These are phyloP conservation scores for Agrenia bidenticulata DNA, from an alignment of 2,888 invertebrate species.

Conservation along the genomic window DNA sequence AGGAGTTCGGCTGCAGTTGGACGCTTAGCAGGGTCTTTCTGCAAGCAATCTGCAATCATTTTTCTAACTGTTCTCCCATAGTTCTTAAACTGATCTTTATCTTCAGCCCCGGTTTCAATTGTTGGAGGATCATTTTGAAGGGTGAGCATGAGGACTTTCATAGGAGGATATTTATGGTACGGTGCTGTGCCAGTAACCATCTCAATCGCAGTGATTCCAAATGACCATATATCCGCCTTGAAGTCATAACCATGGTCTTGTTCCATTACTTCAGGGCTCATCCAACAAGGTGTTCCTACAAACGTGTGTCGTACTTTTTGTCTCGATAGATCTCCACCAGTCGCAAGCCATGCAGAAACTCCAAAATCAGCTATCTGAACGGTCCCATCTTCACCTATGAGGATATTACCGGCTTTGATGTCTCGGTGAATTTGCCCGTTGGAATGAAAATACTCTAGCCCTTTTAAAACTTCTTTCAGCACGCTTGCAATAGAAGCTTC, in stretches of 20 bases:
- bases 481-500: constrained; percentile 97
- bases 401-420: constrained; percentile 96
- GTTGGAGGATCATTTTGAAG: constrained; percentile 97
- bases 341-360: constrained; percentile 95
- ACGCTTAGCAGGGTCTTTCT: constrained; percentile 84
- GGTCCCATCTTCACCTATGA: constrained; percentile 88
- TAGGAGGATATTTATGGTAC: constrained; percentile 97
- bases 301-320: constrained; percentile 97
- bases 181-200: constrained; percentile 98
- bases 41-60: constrained; percentile 94
- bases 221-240: constrained; percentile 92
- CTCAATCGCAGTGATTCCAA: constrained; percentile 97
- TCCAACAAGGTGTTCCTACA: constrained; percentile 86
- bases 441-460: constrained; percentile 94
- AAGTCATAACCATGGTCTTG: constrained; percentile 98
- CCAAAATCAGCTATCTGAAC: constrained; percentile 99
- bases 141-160: constrained; percentile 98
- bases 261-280: constrained; percentile 97
- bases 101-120: constrained; percentile 90
- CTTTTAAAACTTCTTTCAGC: constrained; percentile 90
- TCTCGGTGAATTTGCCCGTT: constrained; percentile 99
- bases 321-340: constrained; percentile 86
- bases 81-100: constrained; percentile 96
- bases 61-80: constrained; percentile 97
- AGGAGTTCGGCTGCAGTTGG: constrained; percentile 93